phyloP scores from a whole-genome alignment of 1,140 invertebrate species.

The Melipona quadrifasciata region DNA sequence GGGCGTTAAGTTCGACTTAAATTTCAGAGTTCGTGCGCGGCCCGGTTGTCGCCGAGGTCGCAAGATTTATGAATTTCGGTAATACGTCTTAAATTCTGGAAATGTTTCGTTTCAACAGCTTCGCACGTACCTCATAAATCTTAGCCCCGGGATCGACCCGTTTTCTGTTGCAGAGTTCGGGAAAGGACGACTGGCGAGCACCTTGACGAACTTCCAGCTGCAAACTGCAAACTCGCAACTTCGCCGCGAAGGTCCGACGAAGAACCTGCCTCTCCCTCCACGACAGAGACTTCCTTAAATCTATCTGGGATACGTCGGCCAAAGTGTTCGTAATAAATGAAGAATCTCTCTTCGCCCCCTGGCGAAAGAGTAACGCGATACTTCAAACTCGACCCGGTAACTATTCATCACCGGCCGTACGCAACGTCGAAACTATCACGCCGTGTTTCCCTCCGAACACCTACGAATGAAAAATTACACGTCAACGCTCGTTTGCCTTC shows the following conservation, averaged over 20 bases:
- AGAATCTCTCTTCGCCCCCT: background rate
- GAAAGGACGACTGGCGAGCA: constrained; percentile 1
- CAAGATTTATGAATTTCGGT: constrained; percentile 25
- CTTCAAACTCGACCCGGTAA: background rate
- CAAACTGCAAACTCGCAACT: constrained; percentile 22
- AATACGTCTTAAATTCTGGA: constrained; percentile 1
- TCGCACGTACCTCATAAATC: constrained; percentile 31
- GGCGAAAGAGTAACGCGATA: background rate
- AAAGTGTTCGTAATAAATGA: constrained; percentile 22
- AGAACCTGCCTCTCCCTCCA: background rate
- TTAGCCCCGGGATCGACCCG: constrained; percentile 14
- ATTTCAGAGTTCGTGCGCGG: background rate
- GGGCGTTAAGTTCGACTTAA: background rate
- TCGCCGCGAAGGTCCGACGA: background rate
- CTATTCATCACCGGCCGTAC: background rate
- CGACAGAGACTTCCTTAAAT: background rate
- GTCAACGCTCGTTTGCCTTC: background rate
- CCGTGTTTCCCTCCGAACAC: background rate
- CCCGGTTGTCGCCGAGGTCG: no score
- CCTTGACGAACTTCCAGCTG: constrained; percentile 29
- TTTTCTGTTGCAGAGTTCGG: constrained; percentile 44
- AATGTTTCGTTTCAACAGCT: background rate
- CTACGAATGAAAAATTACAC: constrained; percentile 1
- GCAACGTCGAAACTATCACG: background rate
- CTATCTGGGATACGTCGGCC: background rate